Evolutionary conservation across 2,113 vertebrate species (phyloP).

Genomic region (Heterotis niloticus): DNA sequence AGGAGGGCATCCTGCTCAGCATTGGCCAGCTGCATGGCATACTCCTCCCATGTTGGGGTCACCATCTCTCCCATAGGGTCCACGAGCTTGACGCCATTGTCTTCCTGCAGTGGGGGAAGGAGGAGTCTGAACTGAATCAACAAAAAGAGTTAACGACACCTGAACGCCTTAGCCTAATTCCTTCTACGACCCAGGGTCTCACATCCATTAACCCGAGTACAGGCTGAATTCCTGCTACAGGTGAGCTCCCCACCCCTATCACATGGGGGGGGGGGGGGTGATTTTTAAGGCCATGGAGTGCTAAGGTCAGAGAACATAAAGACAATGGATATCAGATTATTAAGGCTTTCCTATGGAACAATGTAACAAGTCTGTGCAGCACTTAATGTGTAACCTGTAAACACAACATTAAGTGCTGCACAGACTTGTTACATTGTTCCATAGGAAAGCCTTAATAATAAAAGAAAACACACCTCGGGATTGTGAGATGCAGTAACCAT

Average conservation of each 20-base stretch:
- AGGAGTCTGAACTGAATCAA: not conserved
- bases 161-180: not conserved
- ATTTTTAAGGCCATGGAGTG: not conserved
- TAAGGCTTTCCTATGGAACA: no score
- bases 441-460: no score
- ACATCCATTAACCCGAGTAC: no score
- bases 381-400: no score
- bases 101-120: constrained; percentile 66
- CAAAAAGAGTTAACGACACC: not conserved
- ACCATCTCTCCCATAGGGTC: constrained; percentile 96
- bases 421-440: not conserved
- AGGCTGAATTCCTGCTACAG: no score
- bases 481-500: constrained; percentile 98
- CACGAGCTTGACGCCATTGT: constrained; percentile 90
- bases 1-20: constrained; percentile 75
- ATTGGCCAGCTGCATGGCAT: constrained; percentile 82
- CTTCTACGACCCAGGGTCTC: not conserved
- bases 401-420: no score
- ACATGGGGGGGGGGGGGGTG: not conserved
- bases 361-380: not conserved
- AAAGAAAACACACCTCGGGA: constrained; percentile 74
- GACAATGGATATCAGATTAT: no score
- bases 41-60: constrained; percentile 78
- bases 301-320: not conserved
- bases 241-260: not conserved